Evolutionary conservation across 2,888 invertebrate genomes (phyloP), one percentile per base, ranked within the genome.

Genomic region (Heliconius aoede): DNA sequence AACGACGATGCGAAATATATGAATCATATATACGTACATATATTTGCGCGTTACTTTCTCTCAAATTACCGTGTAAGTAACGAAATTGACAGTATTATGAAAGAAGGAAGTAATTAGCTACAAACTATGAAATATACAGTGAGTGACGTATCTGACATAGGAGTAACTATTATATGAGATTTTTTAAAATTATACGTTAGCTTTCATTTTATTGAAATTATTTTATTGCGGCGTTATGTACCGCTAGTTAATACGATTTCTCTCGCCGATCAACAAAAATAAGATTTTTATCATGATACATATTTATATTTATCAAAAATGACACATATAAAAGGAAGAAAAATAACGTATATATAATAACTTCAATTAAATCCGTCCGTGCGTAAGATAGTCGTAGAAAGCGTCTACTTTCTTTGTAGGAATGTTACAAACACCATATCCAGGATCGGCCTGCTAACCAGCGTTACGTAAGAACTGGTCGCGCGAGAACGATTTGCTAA

Each of bases 341-440:
- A 62, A 62, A 51, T 73, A 11, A 64, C 24, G 30, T 13, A 60
- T 40, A 72, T 60, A 60, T n/a, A 58, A n/a, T n/a, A 7, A 58
- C 28, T 28, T 36, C 9, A 68, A 55, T 30, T 55, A 72, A 79
- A 76, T 80, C 80, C 88, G 85, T 83, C 88, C 90, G 91, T 89
- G 90, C 90, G 89, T 89, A 88, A 80, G 81, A 73, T 26, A 28
- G 3, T 24, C 58, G 24, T 78, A 81, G 88, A 91, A 90, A 92
- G 91, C 88, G 89, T 90, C 92, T 92, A 91, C 92, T 92, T 91
- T 91, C 91, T 83, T 89, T 82, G 81, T 79, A 87, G 87, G 91
- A 91, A 91, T 91, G 90, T 84, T 82, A 78, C 79, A 77, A 74
- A 85, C 81, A 75, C 78, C 80, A 79, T 76, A 81, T 82, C 80